phyloP scores from a whole-genome alignment of 2,113 vertebrate genomes.

The Salvelinus fontinalis region DNA sequence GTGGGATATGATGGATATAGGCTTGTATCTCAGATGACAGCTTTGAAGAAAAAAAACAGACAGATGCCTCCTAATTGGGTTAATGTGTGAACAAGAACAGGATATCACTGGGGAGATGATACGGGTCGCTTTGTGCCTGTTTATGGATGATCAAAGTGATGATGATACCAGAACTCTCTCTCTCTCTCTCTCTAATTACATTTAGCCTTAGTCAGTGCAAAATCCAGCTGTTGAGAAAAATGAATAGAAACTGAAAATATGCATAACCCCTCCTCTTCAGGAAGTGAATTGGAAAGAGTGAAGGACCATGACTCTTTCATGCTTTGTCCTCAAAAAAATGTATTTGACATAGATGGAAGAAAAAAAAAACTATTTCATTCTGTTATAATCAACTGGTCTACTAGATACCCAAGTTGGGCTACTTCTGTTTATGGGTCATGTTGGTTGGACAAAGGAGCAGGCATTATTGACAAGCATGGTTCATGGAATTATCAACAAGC shows the following conservation, averaged over 20 bases:
- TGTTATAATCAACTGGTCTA: no score
- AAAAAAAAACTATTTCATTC: no score
- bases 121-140: not conserved
- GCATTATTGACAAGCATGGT: no score
- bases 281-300: not conserved
- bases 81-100: not conserved
- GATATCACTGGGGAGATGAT: not conserved
- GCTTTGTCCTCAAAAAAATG: no score
- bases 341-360: no score
- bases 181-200: not conserved
- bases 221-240: not conserved
- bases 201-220: not conserved
- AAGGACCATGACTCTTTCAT: not conserved
- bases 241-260: not conserved
- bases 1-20: slow-evolving; percentile 5
- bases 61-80: not conserved
- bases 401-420: no score
- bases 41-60: not conserved
- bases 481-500: no score
- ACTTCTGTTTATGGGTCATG: no score
- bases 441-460: no score
- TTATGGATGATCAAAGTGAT: not conserved
- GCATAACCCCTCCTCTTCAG: not conserved
- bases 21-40: not conserved
- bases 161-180: not conserved